phyloP scores from a whole-genome alignment of 2,113 vertebrate species.

The Oceanites oceanicus region DNA sequence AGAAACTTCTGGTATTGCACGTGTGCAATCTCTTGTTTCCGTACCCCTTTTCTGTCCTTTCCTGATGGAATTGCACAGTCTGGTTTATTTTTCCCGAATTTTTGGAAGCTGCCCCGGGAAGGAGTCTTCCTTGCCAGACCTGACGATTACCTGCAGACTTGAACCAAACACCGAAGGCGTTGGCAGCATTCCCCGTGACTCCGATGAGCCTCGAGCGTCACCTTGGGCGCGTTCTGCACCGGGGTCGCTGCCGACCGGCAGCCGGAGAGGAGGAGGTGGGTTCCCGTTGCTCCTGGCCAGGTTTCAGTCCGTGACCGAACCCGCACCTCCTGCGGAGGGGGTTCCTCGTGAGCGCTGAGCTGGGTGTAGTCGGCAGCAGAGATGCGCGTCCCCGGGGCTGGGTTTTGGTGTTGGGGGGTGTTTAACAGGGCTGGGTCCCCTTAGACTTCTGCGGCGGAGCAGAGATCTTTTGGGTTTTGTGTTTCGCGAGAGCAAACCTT shows the following conservation, averaged over 20 bases:
- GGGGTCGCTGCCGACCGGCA: rapidly evolving
- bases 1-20: not conserved
- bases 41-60: not conserved
- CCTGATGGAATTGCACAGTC: not conserved
- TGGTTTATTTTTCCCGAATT: not conserved
- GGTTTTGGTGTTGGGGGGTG: not conserved
- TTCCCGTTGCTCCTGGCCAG: not conserved
- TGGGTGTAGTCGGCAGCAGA: not conserved
- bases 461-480: not conserved
- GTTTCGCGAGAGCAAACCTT: not conserved
- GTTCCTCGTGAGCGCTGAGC: not conserved
- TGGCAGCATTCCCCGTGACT: not conserved
- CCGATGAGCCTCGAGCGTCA: not conserved
- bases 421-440: not conserved
- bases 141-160: not conserved
- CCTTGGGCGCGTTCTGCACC: rapidly evolving
- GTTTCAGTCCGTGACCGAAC: not conserved
- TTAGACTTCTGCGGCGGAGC: not conserved
- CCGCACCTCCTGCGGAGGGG: not conserved
- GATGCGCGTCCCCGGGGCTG: rapidly evolving
- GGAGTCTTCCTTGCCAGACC: slow-evolving; percentile 31
- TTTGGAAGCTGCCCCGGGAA: not conserved
- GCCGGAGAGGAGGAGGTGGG: not conserved
- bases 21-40: not conserved
- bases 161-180: not conserved